Conservation (phyloP, 2,113 vertebrate species). For the Gallinago jamesoni region DNA sequence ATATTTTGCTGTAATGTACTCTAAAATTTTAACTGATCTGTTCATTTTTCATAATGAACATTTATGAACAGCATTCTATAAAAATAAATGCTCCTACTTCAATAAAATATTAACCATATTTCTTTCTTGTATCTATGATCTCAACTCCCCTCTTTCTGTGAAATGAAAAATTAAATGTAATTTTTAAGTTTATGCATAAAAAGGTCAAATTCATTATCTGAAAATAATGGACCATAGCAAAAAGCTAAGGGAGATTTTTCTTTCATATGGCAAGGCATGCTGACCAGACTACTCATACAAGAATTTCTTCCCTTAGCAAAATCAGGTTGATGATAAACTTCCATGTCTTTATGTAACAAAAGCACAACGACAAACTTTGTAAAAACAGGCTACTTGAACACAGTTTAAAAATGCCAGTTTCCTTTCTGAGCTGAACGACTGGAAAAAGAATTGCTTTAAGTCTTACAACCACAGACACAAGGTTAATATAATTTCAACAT, state of each 20-base stretch:
- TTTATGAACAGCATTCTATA: conserved; percentile 45
- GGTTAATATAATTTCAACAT: not conserved
- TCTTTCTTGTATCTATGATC: conserved; percentile 34
- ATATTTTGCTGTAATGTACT: not conserved
- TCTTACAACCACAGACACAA: not conserved
- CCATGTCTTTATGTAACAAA: not conserved
- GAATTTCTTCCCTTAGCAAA: not conserved
- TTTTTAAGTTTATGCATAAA: conserved; percentile 29
- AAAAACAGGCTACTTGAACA: not conserved
- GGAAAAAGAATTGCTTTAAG: not conserved
- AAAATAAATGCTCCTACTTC: conserved; percentile 44
- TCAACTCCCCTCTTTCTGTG: conserved; percentile 58
- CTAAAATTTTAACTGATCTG: conserved; percentile 44
- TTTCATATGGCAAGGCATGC: not conserved
- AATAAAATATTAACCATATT: not conserved
- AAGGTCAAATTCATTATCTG: conserved; percentile 55
- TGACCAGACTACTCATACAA: conserved; percentile 1
- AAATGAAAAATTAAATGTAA: conserved; percentile 51
- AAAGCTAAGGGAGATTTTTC: conserved; percentile 35
- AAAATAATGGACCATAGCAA: conserved; percentile 57
- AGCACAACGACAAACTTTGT: not conserved
- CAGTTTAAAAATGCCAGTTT: not conserved
- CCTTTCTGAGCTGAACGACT: not conserved
- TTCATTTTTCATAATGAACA: conserved; percentile 20
- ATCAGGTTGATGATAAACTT: not conserved